These are phyloP conservation scores for Microcebus griseorufus DNA, from an alignment of 2,113 vertebrate species.

Conservation along the genomic window DNA sequence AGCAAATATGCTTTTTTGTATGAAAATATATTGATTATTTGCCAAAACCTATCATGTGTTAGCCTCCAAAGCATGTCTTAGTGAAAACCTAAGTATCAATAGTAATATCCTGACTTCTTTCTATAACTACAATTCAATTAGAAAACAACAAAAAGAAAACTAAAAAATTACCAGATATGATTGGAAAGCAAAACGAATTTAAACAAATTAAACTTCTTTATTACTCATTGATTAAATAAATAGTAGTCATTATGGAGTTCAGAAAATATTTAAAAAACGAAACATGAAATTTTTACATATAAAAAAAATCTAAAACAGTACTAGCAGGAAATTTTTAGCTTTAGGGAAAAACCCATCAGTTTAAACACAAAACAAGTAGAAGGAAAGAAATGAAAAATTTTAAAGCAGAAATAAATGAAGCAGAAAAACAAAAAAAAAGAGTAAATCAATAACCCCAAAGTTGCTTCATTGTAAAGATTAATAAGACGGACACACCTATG, in stretches of 20 bases:
- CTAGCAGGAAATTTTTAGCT: neutral
- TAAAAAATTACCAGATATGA: neutral
- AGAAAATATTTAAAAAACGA: neutral
- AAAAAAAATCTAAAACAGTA: neutral
- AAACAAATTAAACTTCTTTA: neutral
- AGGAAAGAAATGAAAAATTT: neutral
- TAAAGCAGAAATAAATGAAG: neutral
- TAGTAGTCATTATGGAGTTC: neutral
- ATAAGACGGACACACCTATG: neutral
- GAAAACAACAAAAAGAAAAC: neutral
- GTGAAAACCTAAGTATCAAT: neutral
- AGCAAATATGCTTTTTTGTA: neutral
- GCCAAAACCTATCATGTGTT: neutral
- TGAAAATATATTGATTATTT: neutral
- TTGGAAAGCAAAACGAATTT: neutral
- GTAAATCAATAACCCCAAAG: neutral
- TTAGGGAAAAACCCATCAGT: neutral
- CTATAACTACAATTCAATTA: neutral
- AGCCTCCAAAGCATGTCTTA: neutral
- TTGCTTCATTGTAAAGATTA: neutral
- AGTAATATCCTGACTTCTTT: neutral
- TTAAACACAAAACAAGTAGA: neutral
- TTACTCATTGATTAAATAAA: neutral
- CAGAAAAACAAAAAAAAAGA: neutral
- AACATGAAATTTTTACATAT: neutral